Conservation (phyloP, 2,113 vertebrate genomes). For the Hydropotes inermis region DNA sequence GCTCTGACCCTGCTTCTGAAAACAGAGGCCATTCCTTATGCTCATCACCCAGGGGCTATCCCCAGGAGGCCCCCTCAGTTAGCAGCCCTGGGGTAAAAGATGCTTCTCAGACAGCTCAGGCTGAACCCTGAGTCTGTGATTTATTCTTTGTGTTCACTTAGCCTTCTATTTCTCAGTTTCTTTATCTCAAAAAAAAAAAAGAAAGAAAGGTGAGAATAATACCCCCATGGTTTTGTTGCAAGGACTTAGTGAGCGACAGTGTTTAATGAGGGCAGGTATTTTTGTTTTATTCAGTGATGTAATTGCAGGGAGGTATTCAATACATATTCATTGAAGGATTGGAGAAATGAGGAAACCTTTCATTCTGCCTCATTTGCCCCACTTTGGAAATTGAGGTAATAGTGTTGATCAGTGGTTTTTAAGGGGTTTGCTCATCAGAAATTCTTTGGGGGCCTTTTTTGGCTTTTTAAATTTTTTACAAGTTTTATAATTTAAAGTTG, state of each 20-base stretch:
- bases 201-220: background rate
- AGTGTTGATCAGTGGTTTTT: background rate
- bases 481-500: background rate
- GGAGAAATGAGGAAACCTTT: background rate
- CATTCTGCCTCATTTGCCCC: background rate
- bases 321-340: background rate
- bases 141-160: background rate
- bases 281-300: background rate
- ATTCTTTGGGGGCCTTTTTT: background rate
- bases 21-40: background rate
- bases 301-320: no score
- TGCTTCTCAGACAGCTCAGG: background rate
- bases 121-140: background rate
- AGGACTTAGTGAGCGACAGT: background rate
- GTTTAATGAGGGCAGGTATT: background rate
- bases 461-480: background rate
- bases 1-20: background rate
- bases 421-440: background rate
- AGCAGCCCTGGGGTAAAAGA: accelerated
- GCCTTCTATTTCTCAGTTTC: background rate
- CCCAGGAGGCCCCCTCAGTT: no score
- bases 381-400: background rate
- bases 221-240: no score
- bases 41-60: background rate
- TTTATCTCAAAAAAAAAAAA: background rate